These are phyloP conservation scores for Bovichtus variegatus DNA, from an alignment of 2,797 vertebrate genomes.

Conservation along the genomic window DNA sequence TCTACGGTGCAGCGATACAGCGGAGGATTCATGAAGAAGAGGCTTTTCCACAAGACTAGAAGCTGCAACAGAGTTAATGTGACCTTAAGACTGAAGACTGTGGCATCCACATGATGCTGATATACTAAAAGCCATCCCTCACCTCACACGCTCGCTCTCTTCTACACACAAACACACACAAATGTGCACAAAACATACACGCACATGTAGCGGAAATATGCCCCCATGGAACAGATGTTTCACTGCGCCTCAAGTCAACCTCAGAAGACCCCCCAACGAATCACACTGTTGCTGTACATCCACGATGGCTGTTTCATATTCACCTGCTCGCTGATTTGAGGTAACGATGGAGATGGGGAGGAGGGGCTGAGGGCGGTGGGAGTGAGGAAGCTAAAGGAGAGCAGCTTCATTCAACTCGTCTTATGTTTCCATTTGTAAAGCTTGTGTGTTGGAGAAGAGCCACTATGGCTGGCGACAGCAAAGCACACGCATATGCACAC, in stretches of 20 bases:
- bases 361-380: neutral
- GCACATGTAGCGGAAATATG: neutral
- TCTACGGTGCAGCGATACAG: neutral
- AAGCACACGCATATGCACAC: slow-evolving; percentile 12
- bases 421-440: slow-evolving; percentile 47
- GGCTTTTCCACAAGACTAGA: slow-evolving; percentile 32
- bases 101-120: slow-evolving; percentile 47
- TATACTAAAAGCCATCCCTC: slow-evolving; percentile 52
- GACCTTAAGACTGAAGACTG: slow-evolving; percentile 50
- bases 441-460: slow-evolving; percentile 45
- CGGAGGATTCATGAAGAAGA: slow-evolving; percentile 21
- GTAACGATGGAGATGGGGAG: slow-evolving; percentile 21
- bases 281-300: neutral
- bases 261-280: neutral
- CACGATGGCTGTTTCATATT: slow-evolving; percentile 31
- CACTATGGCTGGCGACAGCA: slow-evolving; percentile 21
- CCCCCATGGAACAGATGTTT: slow-evolving; percentile 22
- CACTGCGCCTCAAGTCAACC: slow-evolving; percentile 3
- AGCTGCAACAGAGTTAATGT: slow-evolving; percentile 36
- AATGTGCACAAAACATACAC: neutral
- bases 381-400: slow-evolving; percentile 9
- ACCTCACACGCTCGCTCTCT: slow-evolving; percentile 26
- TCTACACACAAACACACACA: slow-evolving; percentile 6
- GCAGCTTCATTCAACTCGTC: slow-evolving; percentile 40
- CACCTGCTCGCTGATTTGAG: slow-evolving; percentile 50